Conservation (phyloP, 2,797 vertebrate species). For the Pseudochirops corinnae region DNA sequence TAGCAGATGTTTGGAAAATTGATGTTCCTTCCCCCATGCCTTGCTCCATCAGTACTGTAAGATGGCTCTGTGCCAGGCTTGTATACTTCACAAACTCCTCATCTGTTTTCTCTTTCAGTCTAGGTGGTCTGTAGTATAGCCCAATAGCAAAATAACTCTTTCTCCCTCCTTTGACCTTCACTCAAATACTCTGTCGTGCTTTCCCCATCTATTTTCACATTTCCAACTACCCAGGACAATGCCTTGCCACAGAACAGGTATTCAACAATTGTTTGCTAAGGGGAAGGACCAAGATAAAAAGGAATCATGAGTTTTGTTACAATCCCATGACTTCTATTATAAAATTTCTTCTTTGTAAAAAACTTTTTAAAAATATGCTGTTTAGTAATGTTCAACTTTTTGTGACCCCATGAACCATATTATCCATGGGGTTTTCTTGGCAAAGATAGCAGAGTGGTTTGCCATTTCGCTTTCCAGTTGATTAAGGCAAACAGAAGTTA, state of each 20-base stretch:
- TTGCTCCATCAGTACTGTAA: background rate
- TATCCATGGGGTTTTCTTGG: no score
- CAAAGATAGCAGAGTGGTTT: no score
- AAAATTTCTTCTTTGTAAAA: no score
- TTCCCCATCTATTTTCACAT: background rate
- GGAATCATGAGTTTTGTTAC: background rate
- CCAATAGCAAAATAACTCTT: background rate
- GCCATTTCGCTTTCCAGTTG: no score
- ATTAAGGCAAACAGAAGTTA: no score
- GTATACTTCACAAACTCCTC: background rate
- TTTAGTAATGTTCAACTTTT: no score
- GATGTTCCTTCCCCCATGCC: background rate
- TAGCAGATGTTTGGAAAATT: background rate
- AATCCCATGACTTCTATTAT: background rate
- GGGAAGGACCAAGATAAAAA: background rate
- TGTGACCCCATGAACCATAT: no score
- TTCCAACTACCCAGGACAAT: background rate
- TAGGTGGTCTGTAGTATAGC: background rate
- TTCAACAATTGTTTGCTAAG: background rate
- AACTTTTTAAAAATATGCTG: no score
- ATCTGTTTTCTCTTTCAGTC: background rate
- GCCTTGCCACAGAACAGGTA: background rate
- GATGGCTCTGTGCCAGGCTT: background rate
- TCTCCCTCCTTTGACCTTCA: background rate
- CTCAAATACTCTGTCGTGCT: background rate